Base-by-base conservation (phyloP, 2,113 vertebrate species). In the Vimba vimba region DNA sequence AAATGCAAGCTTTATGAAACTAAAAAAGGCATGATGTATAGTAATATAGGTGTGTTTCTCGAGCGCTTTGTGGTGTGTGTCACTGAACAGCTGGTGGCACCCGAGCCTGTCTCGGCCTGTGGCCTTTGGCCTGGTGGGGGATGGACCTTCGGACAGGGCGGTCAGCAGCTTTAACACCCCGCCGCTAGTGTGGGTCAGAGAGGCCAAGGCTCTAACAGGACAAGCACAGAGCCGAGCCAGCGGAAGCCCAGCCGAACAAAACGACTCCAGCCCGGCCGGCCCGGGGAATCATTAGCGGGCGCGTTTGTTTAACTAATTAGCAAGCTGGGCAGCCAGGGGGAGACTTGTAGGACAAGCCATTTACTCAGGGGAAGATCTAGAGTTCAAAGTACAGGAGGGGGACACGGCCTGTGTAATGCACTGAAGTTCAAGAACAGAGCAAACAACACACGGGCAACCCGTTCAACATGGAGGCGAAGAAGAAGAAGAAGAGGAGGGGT, bases 351-450 rank as follows among this genome's bases (percentile, higher is more conserved):
- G 93, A 96, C 94, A 93, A 90, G 96, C 93, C 93, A 91, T 93
- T 93, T 93, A 86, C 91, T 89, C 89, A 85, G 86, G 89, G 45
- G 93, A 83, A 91, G 95, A 92, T 89, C 86, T 92, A 86, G 93
- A 92, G 95, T 95, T 97, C 95, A 95, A 93, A 94, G 95, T 96
- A 95, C 92, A 91, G 94, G 93, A 93, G 73, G 90, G 89, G 96
- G 94, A 95, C 96, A 96, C 94, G 92, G 89, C 93, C 92, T 93
- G 95, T 93, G 93, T 93, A 91, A 96, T 95, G 91, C 95, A 91
- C 93, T 96, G 97, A 99, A 99, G 98, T 99, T 99, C 97, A 99
- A 99, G 97, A 98, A 96, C 97, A 97, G 96, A 96, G 93, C 95
- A 99, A 99, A 99, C 94, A 98, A 94, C 94, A 93, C 94, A 96